Evolutionary conservation across 1,140 invertebrate species (phyloP).

Genomic region (Leucophenga varia): DNA sequence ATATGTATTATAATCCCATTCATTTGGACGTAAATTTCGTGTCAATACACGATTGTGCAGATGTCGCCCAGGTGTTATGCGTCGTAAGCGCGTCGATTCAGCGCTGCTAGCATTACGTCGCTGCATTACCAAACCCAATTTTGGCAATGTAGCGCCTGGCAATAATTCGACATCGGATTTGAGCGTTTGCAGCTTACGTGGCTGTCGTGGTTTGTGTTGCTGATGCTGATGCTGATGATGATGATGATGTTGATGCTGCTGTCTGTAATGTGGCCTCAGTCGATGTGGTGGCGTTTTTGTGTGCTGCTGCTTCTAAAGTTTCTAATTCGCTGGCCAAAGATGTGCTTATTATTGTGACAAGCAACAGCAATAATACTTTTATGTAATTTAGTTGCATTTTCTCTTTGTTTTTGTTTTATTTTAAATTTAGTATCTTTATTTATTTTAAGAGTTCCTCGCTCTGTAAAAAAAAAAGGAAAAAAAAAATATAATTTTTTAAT

Average conservation of each 20-base stretch:
- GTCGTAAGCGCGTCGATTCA: constrained; percentile 27
- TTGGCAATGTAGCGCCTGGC: constrained; percentile 24
- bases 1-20: constrained; percentile 48
- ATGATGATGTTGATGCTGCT: constrained; percentile 10
- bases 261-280: constrained; percentile 1
- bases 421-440: too few species aligned
- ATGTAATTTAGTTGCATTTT: too few species aligned
- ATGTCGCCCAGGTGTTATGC: constrained; percentile 30
- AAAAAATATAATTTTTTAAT: too few species aligned
- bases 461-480: too few species aligned
- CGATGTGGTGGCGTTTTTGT: too few species aligned
- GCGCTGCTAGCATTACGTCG: constrained; percentile 5
- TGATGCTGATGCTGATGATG: constrained; percentile 26
- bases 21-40: constrained; percentile 13
- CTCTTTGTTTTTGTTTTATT: too few species aligned
- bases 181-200: constrained; percentile 8
- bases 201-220: constrained; percentile 5
- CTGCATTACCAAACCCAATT: constrained; percentile 15
- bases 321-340: too few species aligned
- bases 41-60: constrained; percentile 19
- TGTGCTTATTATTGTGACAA: too few species aligned
- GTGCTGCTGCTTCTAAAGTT: too few species aligned
- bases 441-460: too few species aligned
- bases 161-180: constrained; percentile 37
- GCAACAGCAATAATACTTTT: too few species aligned